A percentile compares a stretch with the other conserved stretches of the same genome.
phyloP scores from a whole-genome alignment of 2,113 vertebrate species.

The Arvicanthis niloticus region DNA sequence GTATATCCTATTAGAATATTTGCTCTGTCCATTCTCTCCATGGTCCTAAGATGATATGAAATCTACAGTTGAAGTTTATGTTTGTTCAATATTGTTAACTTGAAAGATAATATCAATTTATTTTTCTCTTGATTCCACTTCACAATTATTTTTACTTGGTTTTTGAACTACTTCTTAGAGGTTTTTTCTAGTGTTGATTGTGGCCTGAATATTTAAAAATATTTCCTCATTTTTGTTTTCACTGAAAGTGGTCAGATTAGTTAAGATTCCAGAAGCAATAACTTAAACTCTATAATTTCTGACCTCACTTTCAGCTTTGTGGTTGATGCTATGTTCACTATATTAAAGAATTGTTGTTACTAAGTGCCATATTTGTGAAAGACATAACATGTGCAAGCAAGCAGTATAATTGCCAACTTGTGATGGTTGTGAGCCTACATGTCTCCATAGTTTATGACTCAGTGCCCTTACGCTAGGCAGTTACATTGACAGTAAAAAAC shows the following conservation, averaged over 20 bases:
- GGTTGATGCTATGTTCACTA: slow-evolving; percentile 58
- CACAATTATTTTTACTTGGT: slow-evolving; percentile 34
- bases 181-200: not conserved
- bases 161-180: not conserved
- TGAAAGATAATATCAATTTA: slow-evolving; percentile 25
- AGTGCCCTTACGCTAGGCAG: slow-evolving; percentile 42
- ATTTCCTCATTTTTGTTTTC: slow-evolving; percentile 35
- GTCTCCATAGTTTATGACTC: slow-evolving; percentile 17
- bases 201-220: slow-evolving; percentile 48
- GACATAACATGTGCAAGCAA: slow-evolving; percentile 65
- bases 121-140: slow-evolving; percentile 36
- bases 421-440: slow-evolving; percentile 43
- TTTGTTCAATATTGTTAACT: slow-evolving; percentile 15
- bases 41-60: not conserved
- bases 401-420: slow-evolving; percentile 63
- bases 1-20: not conserved
- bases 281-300: slow-evolving; percentile 75
- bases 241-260: slow-evolving; percentile 55
- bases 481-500: slow-evolving; percentile 21
- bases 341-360: slow-evolving; percentile 71
- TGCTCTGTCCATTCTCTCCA: not conserved
- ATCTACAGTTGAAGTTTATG: slow-evolving; percentile 30
- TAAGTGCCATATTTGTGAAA: slow-evolving; percentile 72
- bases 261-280: slow-evolving; percentile 63
- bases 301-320: slow-evolving; percentile 77